Conservation (phyloP, 2,797 vertebrate species). For the Tapirus indicus region DNA sequence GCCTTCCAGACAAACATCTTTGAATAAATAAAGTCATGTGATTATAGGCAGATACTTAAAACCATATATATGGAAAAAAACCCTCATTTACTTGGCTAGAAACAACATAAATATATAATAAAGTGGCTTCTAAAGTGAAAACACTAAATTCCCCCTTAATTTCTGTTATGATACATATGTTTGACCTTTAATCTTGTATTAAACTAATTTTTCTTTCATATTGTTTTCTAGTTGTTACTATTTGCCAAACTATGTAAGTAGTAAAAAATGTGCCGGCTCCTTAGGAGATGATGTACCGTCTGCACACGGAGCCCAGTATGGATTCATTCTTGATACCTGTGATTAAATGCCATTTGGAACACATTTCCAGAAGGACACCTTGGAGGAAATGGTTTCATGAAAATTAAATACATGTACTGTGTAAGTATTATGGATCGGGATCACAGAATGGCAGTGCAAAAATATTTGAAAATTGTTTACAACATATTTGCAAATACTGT, state of each 20-base stretch:
- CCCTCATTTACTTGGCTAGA: not conserved
- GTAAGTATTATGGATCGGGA: constrained; percentile 28
- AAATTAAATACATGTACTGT: not conserved
- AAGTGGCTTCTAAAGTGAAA: not conserved
- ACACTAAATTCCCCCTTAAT: not conserved
- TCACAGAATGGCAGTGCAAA: not conserved
- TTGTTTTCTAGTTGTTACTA: not conserved
- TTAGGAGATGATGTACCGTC: constrained; percentile 65
- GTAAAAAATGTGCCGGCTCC: constrained; percentile 1
- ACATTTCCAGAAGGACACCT: constrained; percentile 56
- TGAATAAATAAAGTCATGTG: not conserved
- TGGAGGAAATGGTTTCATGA: constrained; percentile 50
- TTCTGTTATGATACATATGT: not conserved
- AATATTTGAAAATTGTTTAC: constrained; percentile 43
- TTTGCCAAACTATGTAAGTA: constrained; percentile 58
- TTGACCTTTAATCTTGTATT: not conserved
- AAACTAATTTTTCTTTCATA: not conserved
- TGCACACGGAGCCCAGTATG: not conserved
- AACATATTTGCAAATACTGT: constrained; percentile 37
- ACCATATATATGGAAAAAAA: not conserved
- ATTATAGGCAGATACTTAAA: not conserved
- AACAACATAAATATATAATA: not conserved
- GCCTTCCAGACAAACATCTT: not conserved
- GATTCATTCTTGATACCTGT: constrained; percentile 53
- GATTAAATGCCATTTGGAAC: constrained; percentile 62